Percentiles rank a stretch among this genome's conserved stretches.
Evolutionary conservation across 2,113 vertebrate species (phyloP).

Genomic region (Axis porcinus): DNA sequence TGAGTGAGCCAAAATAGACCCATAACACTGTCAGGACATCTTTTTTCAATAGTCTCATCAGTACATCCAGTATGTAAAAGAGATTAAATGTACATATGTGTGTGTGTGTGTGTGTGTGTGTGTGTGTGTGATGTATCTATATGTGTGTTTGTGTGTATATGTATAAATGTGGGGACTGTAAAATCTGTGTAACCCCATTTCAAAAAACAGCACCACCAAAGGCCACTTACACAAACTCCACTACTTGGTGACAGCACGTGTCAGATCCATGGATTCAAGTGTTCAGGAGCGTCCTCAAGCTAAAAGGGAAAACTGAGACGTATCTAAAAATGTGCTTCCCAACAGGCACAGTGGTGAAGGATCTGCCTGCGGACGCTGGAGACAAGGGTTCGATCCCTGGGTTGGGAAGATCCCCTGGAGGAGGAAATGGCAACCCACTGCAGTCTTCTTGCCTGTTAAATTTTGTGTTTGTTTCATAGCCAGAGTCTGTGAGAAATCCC

Average conservation of each 20-base stretch:
- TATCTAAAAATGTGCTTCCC: neutral
- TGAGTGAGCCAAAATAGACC: neutral
- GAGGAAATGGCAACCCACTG: neutral
- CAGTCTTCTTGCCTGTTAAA: neutral
- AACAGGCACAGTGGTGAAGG: neutral
- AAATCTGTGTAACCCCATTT: neutral
- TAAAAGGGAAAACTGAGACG: neutral
- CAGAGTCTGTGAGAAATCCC: neutral
- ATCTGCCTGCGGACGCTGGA: neutral
- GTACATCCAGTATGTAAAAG: neutral
- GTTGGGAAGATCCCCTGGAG: neutral
- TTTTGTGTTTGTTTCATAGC: neutral
- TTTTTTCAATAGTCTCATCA: neutral
- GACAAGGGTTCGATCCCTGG: neutral
- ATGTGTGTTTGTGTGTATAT: rapidly evolving
- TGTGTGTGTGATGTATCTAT: neutral
- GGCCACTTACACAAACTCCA: neutral
- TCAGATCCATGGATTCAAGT: neutral
- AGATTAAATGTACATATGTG: neutral
- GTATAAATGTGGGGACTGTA: neutral
- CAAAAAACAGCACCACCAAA: neutral
- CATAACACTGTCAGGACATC: neutral
- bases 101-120: neutral
- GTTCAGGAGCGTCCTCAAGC: neutral
- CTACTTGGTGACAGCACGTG: neutral